phyloP scores from a whole-genome alignment of 2,113 vertebrate genomes.

The Phaethornis superciliosus region DNA sequence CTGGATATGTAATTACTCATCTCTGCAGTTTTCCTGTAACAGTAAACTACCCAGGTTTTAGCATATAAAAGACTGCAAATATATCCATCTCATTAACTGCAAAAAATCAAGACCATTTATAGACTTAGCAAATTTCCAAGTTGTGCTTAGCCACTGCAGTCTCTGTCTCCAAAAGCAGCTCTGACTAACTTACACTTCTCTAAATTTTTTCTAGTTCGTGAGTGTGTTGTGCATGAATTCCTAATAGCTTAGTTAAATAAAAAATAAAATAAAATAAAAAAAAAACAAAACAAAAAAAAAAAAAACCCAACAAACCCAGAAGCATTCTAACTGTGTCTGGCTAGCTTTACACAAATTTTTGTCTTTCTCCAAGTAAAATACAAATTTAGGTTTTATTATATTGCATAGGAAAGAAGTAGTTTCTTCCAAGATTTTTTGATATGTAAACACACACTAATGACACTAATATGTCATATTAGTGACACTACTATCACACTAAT shows the following conservation, averaged over 20 bases:
- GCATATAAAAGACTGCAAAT: constrained; percentile 8
- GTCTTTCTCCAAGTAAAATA: not conserved
- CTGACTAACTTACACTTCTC: not conserved
- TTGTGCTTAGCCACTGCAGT: not conserved
- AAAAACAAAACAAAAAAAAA: too few relatives aligned
- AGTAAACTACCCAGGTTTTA: not conserved
- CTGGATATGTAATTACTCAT: constrained; percentile 26
- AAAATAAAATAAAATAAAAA: too few relatives aligned
- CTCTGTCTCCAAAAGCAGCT: not conserved
- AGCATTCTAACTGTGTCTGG: not conserved
- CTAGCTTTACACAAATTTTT: not conserved
- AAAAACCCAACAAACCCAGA: too few relatives aligned
- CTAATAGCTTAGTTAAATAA: not conserved
- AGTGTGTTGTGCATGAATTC: not conserved
- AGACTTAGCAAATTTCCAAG: not conserved
- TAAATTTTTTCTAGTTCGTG: not conserved
- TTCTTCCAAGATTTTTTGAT: not conserved
- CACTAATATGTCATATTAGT: too few relatives aligned
- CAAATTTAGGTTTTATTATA: not conserved
- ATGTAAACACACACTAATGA: not conserved
- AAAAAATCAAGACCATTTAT: not conserved
- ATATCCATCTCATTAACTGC: not conserved
- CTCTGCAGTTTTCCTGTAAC: not conserved
- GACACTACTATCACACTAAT: not conserved
- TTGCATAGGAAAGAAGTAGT: fast-evolving